Evolutionary conservation across 2,113 vertebrate genomes (phyloP), one percentile per base, ranked within the genome.

Genomic region (Lipophrys pholis): DNA sequence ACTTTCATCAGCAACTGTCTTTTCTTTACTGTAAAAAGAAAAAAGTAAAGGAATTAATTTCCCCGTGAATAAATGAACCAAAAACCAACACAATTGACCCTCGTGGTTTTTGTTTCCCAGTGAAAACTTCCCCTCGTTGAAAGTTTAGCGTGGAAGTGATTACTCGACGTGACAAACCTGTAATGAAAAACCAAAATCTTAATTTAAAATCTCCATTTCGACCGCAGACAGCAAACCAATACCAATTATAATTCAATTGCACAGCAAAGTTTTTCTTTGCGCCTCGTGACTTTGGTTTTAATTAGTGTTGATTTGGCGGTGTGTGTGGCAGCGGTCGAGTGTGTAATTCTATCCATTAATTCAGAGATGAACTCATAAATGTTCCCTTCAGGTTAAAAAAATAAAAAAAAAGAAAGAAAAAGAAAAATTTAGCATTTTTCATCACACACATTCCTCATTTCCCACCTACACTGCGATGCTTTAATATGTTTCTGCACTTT

Each of bases 401-500:
- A 30, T 2, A 30, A 30, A 2, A 30, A 30, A 4, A 30, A 30
- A 2, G n/a, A n/a, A 30, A 30, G 4, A 30, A 30, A 2, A 30
- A 30, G 21, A 30, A 30, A 2, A 30, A 30, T 30, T 2, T 2
- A 30, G 21, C 2, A 30, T 30, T 30, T 30, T 30, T 4, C 21
- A 30, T 30, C 21, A 30, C 21, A 48, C 46, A 45, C 67, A 8
- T 50, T 62, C 38, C 38, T 69, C 58, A 46, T 17, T 63, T 49
- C 11, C 36, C 45, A 10, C 38, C 43, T 41, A 35, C 57, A 30
- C 46, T 21, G 57, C 43, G 49, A 17, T 54, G 35, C 16, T 51
- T 8, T 56, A 21, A 64, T 63, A 49, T 39, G 51, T 77, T 69
- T 69, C 21, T 69, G 69, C 52, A 64, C 53, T 58, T 35, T 59